Evolutionary conservation across 2,888 invertebrate genomes (phyloP), one percentile per base, ranked within the genome.

Genomic region (Lottia gigantea): DNA sequence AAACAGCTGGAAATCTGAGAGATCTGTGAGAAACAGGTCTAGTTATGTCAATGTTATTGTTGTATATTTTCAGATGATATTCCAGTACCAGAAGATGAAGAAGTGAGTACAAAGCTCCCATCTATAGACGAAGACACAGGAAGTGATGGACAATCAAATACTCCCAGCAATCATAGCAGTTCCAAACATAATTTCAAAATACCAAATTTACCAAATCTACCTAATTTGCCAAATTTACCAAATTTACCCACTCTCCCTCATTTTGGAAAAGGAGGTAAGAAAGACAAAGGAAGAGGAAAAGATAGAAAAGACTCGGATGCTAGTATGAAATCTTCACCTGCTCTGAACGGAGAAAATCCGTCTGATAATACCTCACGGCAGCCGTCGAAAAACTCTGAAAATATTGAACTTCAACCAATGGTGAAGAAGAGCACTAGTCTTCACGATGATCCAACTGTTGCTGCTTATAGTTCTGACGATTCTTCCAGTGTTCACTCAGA

Each of bases 111-210:
- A 12, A 55, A 55, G 55, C 61, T 69, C 15, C 49, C 47, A n/a
- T 46, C 65, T 11, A 69, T 69, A 26, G 69, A 69, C 8, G 69
- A 69, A 61, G 69, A 69, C 62, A 55, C 23, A 16, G 62, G 45
- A 23, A 55, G 64, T 23, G 55, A 23, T 25, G 63, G 23, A 77
- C 78, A 31, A 31, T 64, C 64, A 16, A 64, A 31, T 23, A 74
- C 71, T 79, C 64, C 73, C 76, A 64, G 79, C 80, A 8, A 79
- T 79, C 40, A 74, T 76, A 12, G 80, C 79, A 73, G 78, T 77
- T 40, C 40, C 40, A 64, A 75, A 75, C 14, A 71, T 69, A 14
- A 62, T 62, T 45, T 40, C 66, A 12, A 72, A 73, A 47, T 49
- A 62, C 64, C 65, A 1, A 72, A 74, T 63, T n/a, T 47, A 45